Evolutionary conservation across 2,797 vertebrate genomes (phyloP).

Genomic region (Gymnodraco acuticeps): DNA sequence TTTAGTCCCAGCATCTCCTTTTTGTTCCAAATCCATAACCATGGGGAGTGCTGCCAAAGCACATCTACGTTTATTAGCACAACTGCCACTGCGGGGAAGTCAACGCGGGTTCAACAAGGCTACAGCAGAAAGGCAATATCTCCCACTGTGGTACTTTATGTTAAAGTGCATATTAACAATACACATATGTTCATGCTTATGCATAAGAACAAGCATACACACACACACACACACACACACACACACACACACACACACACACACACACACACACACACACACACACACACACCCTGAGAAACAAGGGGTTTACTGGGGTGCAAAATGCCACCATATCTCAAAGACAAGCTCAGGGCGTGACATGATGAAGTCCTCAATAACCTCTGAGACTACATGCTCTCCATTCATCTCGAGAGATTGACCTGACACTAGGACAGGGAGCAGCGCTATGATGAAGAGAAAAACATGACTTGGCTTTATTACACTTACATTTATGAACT

Average conservation of each 20-base stretch:
- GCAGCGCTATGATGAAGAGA: background rate
- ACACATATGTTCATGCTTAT: slow-evolving; percentile 30
- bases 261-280: background rate
- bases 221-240: background rate
- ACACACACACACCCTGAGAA: background rate
- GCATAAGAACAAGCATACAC: slow-evolving; percentile 3
- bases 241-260: background rate
- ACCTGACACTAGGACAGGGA: background rate
- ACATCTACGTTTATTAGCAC: slow-evolving; percentile 32
- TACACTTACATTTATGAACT: background rate
- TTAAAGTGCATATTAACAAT: slow-evolving; percentile 38
- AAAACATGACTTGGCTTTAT: background rate
- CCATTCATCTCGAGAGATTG: background rate
- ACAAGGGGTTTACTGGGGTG: slow-evolving; percentile 24
- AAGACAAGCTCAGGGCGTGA: slow-evolving; percentile 16
- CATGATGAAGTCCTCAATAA: slow-evolving; percentile 10
- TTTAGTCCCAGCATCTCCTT: slow-evolving; percentile 6
- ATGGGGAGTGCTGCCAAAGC: slow-evolving; percentile 13
- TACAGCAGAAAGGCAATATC: background rate
- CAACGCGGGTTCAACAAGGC: slow-evolving; percentile 20
- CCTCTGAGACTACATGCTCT: background rate
- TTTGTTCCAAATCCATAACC: slow-evolving; percentile 5
- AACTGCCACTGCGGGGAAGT: slow-evolving; percentile 36
- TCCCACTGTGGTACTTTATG: slow-evolving; percentile 27
- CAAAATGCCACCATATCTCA: background rate